A percentile compares a stretch with the other conserved stretches of the same genome.
Evolutionary conservation across 2,113 vertebrate genomes (phyloP).

Genomic region (Formicarius rufipectus): DNA sequence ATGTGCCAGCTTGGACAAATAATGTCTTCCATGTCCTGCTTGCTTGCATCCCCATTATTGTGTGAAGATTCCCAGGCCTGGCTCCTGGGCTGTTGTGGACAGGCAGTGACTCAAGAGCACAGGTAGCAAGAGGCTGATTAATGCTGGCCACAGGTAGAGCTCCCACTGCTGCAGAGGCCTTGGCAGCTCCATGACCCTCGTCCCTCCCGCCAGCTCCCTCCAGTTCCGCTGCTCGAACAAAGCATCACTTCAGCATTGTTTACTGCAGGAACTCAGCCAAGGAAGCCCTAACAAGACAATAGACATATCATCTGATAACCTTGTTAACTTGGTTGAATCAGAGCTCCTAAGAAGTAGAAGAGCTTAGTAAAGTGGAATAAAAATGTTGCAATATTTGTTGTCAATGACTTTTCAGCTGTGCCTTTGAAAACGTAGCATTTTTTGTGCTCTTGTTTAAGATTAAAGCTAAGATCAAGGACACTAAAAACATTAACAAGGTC

Average conservation of each 20-base stretch:
- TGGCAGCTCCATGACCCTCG: constrained; percentile 61
- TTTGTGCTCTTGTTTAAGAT: constrained; percentile 73
- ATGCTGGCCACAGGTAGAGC: constrained; percentile 10
- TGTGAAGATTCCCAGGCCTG: neutral
- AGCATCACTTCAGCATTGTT: constrained; percentile 63
- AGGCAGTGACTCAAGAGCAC: neutral
- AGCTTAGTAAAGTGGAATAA: constrained; percentile 60
- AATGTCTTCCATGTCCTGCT: neutral
- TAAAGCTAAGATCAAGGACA: constrained; percentile 79
- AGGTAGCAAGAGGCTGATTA: neutral
- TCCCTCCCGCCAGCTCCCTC: constrained; percentile 12
- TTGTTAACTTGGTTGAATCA: constrained; percentile 68
- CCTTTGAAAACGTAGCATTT: constrained; percentile 57
- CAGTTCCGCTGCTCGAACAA: constrained; percentile 52
- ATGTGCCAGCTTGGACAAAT: neutral
- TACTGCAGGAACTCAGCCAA: constrained; percentile 55
- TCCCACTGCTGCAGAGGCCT: constrained; percentile 34
- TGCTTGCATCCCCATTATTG: neutral
- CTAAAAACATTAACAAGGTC: constrained; percentile 77
- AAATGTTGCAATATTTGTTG: constrained; percentile 62
- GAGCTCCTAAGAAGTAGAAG: constrained; percentile 57
- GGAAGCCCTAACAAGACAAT: constrained; percentile 70
- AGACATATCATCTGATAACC: constrained; percentile 72
- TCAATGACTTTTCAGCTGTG: constrained; percentile 58
- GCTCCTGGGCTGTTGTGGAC: neutral